Evolutionary conservation across 2,797 vertebrate genomes (phyloP).

Genomic region (Squalus acanthias): DNA sequence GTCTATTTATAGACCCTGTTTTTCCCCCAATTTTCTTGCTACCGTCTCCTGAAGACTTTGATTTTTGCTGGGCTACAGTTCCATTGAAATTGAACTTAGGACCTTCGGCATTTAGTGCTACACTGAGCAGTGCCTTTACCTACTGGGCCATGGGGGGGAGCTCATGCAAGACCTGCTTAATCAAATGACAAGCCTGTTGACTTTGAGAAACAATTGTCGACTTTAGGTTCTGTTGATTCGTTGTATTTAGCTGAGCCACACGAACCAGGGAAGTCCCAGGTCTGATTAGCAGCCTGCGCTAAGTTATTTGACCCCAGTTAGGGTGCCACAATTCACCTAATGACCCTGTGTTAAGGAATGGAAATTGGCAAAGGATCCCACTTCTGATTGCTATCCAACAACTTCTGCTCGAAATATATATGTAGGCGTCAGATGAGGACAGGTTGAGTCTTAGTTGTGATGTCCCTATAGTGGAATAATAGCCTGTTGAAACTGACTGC

Average conservation of each 20-base stretch:
- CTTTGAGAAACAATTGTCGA: neutral
- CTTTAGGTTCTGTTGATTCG: neutral
- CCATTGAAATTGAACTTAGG: neutral
- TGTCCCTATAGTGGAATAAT: neutral
- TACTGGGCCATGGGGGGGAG: neutral
- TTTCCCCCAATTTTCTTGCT: neutral
- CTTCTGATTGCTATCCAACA: neutral
- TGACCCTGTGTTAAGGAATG: neutral
- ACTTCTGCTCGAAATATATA: neutral
- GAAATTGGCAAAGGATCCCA: neutral
- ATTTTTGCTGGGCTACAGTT: neutral
- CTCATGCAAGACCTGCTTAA: neutral
- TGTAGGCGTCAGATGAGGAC: neutral
- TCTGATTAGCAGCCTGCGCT: neutral
- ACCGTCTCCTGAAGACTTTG: neutral
- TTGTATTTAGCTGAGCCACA: neutral
- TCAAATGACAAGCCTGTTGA: neutral
- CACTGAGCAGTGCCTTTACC: neutral
- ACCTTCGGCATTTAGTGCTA: neutral
- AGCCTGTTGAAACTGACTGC: neutral
- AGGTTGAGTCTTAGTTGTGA: neutral
- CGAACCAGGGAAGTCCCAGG: neutral
- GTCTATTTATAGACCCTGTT: neutral
- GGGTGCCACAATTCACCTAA: neutral
- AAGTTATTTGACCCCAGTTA: neutral